Conservation (phyloP, 2,888 invertebrate species). For the Dicyrtomina minuta region DNA sequence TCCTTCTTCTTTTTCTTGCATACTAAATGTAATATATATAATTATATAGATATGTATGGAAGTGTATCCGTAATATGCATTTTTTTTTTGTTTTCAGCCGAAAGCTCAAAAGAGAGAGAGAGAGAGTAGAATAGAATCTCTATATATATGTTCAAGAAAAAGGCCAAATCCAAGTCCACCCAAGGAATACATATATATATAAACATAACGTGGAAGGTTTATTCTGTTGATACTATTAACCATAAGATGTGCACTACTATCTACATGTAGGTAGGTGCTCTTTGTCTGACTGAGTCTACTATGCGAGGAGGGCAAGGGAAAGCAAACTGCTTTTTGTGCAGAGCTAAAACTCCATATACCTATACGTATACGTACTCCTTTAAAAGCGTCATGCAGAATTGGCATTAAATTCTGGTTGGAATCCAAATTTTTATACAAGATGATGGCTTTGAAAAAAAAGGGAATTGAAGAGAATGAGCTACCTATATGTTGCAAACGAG, state of each 20-base stretch:
- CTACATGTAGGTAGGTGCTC: not conserved
- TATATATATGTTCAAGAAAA: not conserved
- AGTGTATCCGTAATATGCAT: too few species aligned
- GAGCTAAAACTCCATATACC: too few species aligned
- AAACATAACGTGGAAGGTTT: too few species aligned
- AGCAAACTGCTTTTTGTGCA: not conserved
- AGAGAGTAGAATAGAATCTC: too few species aligned
- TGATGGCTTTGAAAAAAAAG: not conserved
- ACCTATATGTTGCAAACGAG: not conserved
- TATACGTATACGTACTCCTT: too few species aligned
- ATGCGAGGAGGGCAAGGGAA: not conserved
- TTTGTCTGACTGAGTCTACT: not conserved
- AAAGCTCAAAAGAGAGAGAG: too few species aligned
- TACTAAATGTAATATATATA: conserved; percentile 11
- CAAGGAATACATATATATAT: too few species aligned
- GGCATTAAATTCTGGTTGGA: conserved; percentile 16
- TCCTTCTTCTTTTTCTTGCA: not conserved
- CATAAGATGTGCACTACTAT: too few species aligned
- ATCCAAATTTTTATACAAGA: conserved; percentile 1
- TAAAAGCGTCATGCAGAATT: not conserved
- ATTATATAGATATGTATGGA: too few species aligned
- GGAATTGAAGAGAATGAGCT: not conserved
- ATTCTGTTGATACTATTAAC: not conserved
- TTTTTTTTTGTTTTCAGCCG: not conserved
- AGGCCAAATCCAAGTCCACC: not conserved